phyloP scores from a whole-genome alignment of 2,797 vertebrate genomes.

The Galagoides demidoff region DNA sequence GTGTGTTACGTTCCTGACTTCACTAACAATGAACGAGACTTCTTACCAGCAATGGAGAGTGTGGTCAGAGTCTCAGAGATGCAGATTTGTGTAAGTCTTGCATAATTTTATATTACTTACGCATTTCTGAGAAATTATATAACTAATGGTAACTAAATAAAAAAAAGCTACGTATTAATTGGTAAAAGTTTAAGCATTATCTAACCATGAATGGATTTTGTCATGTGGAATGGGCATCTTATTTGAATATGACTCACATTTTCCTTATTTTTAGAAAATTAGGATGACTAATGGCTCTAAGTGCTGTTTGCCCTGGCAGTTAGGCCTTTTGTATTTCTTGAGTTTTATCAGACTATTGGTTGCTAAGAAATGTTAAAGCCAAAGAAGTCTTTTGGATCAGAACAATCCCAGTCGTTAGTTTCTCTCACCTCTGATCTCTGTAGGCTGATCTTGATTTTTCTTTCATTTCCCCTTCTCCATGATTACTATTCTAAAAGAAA shows the following conservation, averaged over 20 bases:
- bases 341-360: slow-evolving; percentile 34
- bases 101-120: not conserved
- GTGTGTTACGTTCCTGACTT: slow-evolving; percentile 93
- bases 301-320: slow-evolving; percentile 20
- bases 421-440: slow-evolving; percentile 23
- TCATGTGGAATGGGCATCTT: slow-evolving; percentile 38
- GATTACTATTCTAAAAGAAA: slow-evolving; percentile 9
- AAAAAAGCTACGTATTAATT: not conserved
- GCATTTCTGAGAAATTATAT: slow-evolving; percentile 12
- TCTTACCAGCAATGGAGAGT: slow-evolving; percentile 94
- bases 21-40: slow-evolving; percentile 94
- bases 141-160: not conserved
- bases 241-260: slow-evolving; percentile 54
- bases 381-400: slow-evolving; percentile 15
- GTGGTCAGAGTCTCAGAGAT: slow-evolving; percentile 94
- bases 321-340: slow-evolving; percentile 56
- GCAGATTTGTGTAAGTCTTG: slow-evolving; percentile 88
- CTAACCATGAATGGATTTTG: slow-evolving; percentile 24
- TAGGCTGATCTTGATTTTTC: slow-evolving; percentile 44
- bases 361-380: slow-evolving; percentile 60
- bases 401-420: slow-evolving; percentile 5
- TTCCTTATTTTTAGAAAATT: slow-evolving; percentile 60
- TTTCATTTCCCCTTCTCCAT: not conserved
- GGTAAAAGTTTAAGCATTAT: not conserved
- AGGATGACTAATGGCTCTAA: not conserved